These are phyloP conservation scores for Neosilurus mollespiculum DNA, from an alignment of 2,797 vertebrate genomes.

Conservation along the genomic window DNA sequence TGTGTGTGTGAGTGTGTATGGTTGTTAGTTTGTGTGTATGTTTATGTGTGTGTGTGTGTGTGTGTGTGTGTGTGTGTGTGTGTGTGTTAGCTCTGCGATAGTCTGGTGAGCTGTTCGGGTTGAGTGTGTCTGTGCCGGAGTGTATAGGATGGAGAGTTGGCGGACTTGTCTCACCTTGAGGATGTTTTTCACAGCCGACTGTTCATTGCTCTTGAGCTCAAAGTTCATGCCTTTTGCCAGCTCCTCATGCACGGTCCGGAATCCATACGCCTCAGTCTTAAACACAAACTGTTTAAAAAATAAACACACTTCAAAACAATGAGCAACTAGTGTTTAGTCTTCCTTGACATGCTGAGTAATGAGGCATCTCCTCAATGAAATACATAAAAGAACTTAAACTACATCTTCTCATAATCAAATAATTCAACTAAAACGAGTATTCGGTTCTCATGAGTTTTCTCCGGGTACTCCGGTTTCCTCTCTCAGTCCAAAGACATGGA, in stretches of 20 bases:
- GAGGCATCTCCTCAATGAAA: neutral
- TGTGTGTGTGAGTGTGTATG: no score
- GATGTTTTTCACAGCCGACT: constrained; percentile 81
- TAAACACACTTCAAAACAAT: no score
- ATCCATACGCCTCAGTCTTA: constrained; percentile 83
- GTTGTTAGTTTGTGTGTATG: no score
- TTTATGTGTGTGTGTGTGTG: no score
- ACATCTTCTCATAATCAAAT: neutral
- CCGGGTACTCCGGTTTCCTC: no score
- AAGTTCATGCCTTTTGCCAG: constrained; percentile 88
- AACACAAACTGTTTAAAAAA: constrained; percentile 83
- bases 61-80: no score
- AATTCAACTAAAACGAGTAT: neutral
- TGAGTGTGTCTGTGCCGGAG: neutral
- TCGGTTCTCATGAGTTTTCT: neutral
- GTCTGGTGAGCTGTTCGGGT: no score
- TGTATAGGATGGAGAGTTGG: neutral
- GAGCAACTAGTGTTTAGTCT: neutral
- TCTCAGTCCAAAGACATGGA: no score
- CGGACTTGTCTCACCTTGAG: constrained; percentile 79
- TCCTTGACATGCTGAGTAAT: neutral
- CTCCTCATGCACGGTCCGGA: constrained; percentile 92
- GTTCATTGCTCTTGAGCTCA: constrained; percentile 92
- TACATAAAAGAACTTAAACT: neutral
- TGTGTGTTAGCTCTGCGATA: no score